phyloP scores from a whole-genome alignment of 2,113 vertebrate species.

The Psettodes erumei region DNA sequence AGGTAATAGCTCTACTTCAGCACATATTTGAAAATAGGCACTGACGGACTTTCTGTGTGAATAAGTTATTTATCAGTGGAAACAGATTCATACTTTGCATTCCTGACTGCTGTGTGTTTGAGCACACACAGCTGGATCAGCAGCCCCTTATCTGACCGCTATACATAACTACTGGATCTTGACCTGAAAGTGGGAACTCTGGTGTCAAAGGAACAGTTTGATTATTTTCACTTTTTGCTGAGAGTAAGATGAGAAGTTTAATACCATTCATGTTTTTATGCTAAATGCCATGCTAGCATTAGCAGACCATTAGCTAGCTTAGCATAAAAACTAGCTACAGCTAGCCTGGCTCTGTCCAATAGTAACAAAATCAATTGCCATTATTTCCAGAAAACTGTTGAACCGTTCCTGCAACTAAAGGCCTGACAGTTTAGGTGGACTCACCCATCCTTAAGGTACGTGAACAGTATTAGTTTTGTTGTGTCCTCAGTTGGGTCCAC shows the following conservation, averaged over 20 bases:
- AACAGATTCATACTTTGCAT: constrained; percentile 50
- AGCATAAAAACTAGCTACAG: background rate
- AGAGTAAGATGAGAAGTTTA: background rate
- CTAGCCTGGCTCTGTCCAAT: background rate
- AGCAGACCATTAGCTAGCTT: background rate
- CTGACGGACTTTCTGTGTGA: constrained; percentile 37
- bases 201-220: background rate
- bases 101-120: constrained; percentile 54
- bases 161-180: background rate
- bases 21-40: constrained; percentile 8
- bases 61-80: constrained; percentile 64
- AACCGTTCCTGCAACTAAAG: background rate
- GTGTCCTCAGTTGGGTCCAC: constrained; percentile 90
- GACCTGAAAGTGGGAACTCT: background rate
- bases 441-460: constrained; percentile 94
- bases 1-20: background rate
- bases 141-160: constrained; percentile 47
- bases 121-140: constrained; percentile 73
- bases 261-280: background rate
- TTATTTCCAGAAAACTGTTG: background rate
- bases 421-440: constrained; percentile 46
- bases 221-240: background rate
- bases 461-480: constrained; percentile 92
- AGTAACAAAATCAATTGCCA: background rate
- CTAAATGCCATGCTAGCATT: background rate